phyloP scores from a whole-genome alignment of 2,888 invertebrate genomes.

The Octodonta nipae region DNA sequence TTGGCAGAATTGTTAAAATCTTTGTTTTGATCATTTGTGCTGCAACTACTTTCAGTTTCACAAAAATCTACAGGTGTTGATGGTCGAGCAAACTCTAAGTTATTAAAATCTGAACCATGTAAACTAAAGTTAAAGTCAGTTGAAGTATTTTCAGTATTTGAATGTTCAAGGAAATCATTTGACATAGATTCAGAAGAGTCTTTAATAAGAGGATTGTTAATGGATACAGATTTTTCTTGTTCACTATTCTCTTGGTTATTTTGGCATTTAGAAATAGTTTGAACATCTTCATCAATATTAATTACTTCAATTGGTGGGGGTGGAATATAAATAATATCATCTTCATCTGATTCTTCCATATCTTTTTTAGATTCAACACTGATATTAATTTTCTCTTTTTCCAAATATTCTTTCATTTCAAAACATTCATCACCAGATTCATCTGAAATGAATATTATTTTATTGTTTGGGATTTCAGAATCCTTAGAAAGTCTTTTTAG shows the following conservation, averaged over 20 bases:
- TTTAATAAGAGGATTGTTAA: conserved; percentile 9
- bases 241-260: conserved; percentile 14
- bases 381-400: conserved; percentile 1
- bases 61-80: conserved; percentile 21
- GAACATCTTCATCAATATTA: conserved; percentile 20
- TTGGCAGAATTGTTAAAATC: conserved; percentile 20
- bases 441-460: conserved; percentile 7
- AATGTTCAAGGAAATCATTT: conserved; percentile 25
- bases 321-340: conserved; percentile 25
- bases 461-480: no score
- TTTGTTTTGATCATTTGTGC: conserved; percentile 18
- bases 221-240: conserved; percentile 15
- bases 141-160: conserved; percentile 13
- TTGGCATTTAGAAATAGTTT: conserved; percentile 3
- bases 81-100: conserved; percentile 18
- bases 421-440: conserved; percentile 13
- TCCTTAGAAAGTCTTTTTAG: no score
- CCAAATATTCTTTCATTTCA: conserved; percentile 6
- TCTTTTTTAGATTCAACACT: conserved; percentile 10
- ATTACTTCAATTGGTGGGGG: conserved; percentile 24
- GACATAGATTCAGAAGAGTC: no score
- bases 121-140: conserved; percentile 25
- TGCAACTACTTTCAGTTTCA: conserved; percentile 29
- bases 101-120: conserved; percentile 25
- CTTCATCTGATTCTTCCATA: conserved; percentile 11